phyloP scores from a whole-genome alignment of 2,113 vertebrate genomes.

The Ageneiosus marmoratus region DNA sequence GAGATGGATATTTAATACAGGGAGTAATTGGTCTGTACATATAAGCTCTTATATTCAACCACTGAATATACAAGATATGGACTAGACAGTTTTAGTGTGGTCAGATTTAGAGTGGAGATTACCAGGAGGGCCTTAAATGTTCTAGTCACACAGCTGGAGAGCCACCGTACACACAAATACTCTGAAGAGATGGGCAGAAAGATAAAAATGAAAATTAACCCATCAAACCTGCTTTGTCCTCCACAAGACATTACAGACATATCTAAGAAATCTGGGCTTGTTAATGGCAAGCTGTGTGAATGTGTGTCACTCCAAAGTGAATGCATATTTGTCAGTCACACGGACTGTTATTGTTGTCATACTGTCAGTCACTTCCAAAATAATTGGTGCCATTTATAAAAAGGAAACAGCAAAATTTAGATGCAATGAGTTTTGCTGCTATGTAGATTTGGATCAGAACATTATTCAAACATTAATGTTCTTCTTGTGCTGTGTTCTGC shows the following conservation, averaged over 20 bases:
- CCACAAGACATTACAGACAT: constrained; percentile 7
- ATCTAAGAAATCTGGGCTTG: neutral
- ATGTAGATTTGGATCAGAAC: neutral
- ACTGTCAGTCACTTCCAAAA: neutral
- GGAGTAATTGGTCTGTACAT: constrained; percentile 75
- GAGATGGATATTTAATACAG: constrained; percentile 74
- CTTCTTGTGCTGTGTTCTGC: neutral
- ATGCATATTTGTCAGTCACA: neutral
- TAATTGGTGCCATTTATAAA: neutral
- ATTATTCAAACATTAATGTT: neutral
- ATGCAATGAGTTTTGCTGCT: neutral
- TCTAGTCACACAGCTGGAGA: constrained; percentile 23
- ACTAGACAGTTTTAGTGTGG: constrained; percentile 33
- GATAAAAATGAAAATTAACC: constrained; percentile 22
- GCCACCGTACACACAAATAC: constrained; percentile 6
- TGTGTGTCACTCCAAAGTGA: neutral
- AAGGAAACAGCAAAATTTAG: neutral
- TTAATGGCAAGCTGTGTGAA: neutral
- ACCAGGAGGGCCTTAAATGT: constrained; percentile 49
- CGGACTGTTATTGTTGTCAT: neutral
- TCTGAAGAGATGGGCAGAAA: constrained; percentile 17
- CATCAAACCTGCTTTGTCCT: neutral
- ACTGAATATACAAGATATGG: constrained; percentile 70
- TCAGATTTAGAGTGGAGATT: constrained; percentile 17
- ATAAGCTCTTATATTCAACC: constrained; percentile 71